Evolutionary conservation across 2,113 vertebrate genomes (phyloP).

Genomic region (Turdus rufiventris): DNA sequence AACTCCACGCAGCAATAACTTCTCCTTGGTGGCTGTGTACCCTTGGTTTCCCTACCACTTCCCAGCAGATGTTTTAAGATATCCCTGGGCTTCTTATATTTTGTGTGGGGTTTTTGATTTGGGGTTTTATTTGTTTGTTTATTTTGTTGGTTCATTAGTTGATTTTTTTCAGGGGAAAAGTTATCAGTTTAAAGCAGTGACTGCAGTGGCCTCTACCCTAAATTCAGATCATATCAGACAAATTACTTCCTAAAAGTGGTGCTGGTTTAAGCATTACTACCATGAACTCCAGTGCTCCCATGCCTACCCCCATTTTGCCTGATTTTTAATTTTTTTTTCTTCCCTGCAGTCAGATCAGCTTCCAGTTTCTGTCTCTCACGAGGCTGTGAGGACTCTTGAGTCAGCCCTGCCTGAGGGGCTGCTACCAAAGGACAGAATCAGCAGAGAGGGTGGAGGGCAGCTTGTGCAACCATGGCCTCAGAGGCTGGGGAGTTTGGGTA

Average conservation of each 20-base stretch:
- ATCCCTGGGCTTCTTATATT: background rate
- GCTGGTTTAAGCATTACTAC: background rate
- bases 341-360: background rate
- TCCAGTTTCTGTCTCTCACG: background rate
- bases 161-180: background rate
- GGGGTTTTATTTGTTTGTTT: background rate
- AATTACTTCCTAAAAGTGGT: background rate
- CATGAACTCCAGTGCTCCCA: background rate
- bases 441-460: background rate
- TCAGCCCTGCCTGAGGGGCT: background rate
- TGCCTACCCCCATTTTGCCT: background rate
- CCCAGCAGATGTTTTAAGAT: background rate
- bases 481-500: background rate
- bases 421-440: background rate
- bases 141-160: background rate
- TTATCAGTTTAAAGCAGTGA: background rate
- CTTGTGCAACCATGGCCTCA: background rate
- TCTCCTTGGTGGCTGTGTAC: background rate
- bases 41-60: background rate
- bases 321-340: background rate
- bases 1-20: background rate
- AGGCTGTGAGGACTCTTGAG: background rate
- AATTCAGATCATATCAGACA: background rate
- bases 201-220: background rate
- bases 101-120: accelerated